Base-by-base conservation (phyloP, 2,888 invertebrate genomes). In the Catonia carolina region DNA sequence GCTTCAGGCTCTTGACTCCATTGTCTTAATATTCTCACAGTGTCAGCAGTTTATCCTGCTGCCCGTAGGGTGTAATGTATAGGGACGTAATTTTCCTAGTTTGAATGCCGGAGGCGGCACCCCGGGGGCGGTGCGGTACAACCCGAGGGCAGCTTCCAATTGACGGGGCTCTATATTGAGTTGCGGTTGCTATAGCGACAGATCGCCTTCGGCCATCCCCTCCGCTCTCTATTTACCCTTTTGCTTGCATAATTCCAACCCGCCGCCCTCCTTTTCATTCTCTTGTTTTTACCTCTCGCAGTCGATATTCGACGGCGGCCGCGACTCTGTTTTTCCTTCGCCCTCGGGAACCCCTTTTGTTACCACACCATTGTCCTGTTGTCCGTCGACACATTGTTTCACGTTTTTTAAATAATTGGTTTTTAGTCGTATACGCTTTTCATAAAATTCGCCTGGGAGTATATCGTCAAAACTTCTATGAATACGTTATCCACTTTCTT, bases 111-210 rank as follows among this genome's bases (percentile, higher is more conserved):
- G 27, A 27, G 45, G 45, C 18, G 14, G 7, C 3, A 22, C 45
- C 45, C 12, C 23, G 45, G 12, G 23, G 22, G 45, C 8, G n/a
- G 18, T 22, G 20, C 18, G 42, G n/a, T 15, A 2, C 1, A 4
- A 1, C 23, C 45, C 45, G 22, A 15, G 12, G 45, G 45, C 45
- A 2, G 6, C 45, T 45, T 23, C 45, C 45, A 22, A 45, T 45
- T 45, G 45, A 45, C 45, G 45, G 45, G 23, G 45, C 45, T 23
- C 45, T 45, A 45, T 45, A 45, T 45, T 45, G 45, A 45, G 45
- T 45, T 27, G 42, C 18, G 42, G 42, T 45, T 45, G 12, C 45
- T 22, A 45, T 45, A 15, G 22, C 45, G 20, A 45, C 45, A 27
- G 27, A 27, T 27, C 27, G 27, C 27, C 27, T 27, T 27, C 27